phyloP scores from a whole-genome alignment of 1,140 invertebrate species.

The Drosophila serrata region DNA sequence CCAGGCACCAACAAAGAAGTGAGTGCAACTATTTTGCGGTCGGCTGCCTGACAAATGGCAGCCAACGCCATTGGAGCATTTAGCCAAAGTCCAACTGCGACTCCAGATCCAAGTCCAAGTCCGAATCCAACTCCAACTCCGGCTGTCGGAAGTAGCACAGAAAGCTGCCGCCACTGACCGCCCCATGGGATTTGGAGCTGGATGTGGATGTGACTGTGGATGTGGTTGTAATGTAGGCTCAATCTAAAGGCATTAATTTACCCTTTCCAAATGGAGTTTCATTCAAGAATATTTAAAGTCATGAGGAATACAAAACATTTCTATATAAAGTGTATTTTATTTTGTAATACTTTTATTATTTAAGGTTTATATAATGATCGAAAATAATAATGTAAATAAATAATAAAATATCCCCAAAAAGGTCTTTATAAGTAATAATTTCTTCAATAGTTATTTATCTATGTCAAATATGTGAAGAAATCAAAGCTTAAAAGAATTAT shows the following conservation, averaged over 20 bases:
- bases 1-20: conserved; percentile 48
- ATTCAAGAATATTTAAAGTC: neutral
- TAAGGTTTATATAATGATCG: too few relatives aligned
- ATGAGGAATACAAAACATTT: neutral
- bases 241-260: conserved; percentile 11
- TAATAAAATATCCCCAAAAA: neutral
- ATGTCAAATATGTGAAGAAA: too few relatives aligned
- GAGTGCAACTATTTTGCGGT: conserved; percentile 81
- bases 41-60: conserved; percentile 80
- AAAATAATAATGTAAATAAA: neutral
- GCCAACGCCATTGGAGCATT: conserved; percentile 76
- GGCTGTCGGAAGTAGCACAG: conserved; percentile 50
- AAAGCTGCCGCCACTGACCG: conserved; percentile 41
- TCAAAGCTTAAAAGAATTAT: neutral
- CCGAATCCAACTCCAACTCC: conserved; percentile 7
- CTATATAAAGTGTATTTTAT: neutral
- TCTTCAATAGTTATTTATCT: too few relatives aligned
- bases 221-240: conserved; percentile 32
- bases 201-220: conserved; percentile 8
- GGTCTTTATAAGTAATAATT: too few relatives aligned
- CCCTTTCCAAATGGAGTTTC: neutral
- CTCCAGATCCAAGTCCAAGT: conserved; percentile 18
- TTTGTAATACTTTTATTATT: neutral
- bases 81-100: conserved; percentile 72
- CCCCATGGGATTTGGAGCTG: conserved; percentile 22